A percentile compares a stretch with the other conserved stretches of the same genome.
Conservation (phyloP, 2,888 invertebrate species). For the Epinotia demarniana region DNA sequence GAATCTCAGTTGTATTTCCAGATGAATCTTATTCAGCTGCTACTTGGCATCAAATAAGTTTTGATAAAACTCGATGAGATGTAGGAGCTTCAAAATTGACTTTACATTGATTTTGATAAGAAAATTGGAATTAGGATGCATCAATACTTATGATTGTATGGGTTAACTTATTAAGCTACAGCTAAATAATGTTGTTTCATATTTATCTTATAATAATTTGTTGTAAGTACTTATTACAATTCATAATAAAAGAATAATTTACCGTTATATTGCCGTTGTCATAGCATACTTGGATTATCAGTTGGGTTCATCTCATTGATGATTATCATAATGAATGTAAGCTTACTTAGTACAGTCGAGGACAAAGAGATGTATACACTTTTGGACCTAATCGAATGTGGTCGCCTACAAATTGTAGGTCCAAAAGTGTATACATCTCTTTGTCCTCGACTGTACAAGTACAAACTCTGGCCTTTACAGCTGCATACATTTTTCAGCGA, state of each 20-base stretch:
- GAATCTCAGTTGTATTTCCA: neutral
- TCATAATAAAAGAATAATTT: neutral
- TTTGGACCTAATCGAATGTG: no score
- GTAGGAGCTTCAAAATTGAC: neutral
- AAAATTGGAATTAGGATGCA: neutral
- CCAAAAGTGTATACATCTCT: no score
- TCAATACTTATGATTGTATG: neutral
- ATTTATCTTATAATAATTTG: neutral
- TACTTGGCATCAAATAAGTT: neutral
- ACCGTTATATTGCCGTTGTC: no score
- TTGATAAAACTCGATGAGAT: neutral
- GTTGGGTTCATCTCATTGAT: conserved; percentile 17
- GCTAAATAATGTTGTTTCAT: neutral
- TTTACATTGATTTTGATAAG: neutral
- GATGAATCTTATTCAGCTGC: neutral
- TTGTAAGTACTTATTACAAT: conserved; percentile 5
- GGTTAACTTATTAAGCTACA: neutral
- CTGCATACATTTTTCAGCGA: no score
- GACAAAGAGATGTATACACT: no score
- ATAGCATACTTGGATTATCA: neutral
- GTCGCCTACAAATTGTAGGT: no score
- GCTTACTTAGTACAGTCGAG: neutral
- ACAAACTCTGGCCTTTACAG: neutral
- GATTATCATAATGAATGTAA: conserved; percentile 7
- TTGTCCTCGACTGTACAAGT: no score